A percentile compares a stretch with the other conserved stretches of the same genome.
These are phyloP conservation scores for Mobula birostris DNA, from an alignment of 2,113 vertebrate genomes.

Conservation along the genomic window DNA sequence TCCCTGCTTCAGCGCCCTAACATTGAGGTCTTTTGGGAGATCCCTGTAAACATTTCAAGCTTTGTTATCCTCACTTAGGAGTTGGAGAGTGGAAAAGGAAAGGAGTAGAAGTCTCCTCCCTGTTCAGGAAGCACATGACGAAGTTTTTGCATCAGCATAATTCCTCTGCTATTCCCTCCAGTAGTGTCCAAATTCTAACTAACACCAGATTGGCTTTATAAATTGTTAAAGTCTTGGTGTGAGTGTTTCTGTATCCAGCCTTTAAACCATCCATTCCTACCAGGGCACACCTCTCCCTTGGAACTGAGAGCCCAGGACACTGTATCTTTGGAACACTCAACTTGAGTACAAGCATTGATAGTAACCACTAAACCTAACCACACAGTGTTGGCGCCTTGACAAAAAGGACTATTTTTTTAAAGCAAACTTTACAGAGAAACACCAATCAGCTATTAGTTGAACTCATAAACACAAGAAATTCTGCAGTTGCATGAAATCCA, in stretches of 20 bases:
- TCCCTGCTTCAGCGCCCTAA: no score
- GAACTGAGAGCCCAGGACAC: not conserved
- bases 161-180: no score
- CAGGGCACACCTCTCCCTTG: not conserved
- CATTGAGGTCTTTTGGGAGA: not conserved
- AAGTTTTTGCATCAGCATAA: no score
- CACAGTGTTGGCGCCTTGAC: not conserved
- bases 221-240: not conserved
- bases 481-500: no score
- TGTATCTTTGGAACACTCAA: not conserved
- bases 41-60: not conserved
- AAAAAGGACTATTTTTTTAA: not conserved
- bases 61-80: no score
- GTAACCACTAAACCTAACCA: not conserved
- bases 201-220: not conserved
- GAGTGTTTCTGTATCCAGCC: not conserved
- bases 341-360: not conserved
- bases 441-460: not conserved
- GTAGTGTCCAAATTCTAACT: no score
- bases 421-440: not conserved
- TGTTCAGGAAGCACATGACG: no score
- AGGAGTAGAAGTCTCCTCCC: no score
- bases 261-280: not conserved
- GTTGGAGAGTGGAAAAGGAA: no score
- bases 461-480: not conserved